These are phyloP conservation scores for Mustela lutreola DNA, from an alignment of 2,113 vertebrate species.

Conservation along the genomic window DNA sequence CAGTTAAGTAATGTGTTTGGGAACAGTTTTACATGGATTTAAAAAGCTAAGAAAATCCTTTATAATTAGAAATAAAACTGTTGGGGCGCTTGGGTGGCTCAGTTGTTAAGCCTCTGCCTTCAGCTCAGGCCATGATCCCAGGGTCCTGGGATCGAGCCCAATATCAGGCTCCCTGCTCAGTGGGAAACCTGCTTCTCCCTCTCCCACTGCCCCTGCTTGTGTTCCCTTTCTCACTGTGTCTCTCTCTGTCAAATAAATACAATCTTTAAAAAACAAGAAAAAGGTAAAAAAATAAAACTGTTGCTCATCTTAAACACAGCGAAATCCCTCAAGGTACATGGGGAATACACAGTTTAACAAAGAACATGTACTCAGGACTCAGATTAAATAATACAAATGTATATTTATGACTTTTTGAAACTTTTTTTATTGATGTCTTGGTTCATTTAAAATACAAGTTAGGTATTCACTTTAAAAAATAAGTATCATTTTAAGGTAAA, in stretches of 20 bases:
- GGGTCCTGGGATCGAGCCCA: too few relatives aligned
- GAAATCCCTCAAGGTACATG: constrained; percentile 45
- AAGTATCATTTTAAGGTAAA: constrained; percentile 14
- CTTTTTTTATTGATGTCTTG: neutral
- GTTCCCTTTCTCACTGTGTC: too few relatives aligned
- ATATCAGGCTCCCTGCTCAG: too few relatives aligned
- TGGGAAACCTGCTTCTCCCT: too few relatives aligned
- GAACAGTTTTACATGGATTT: constrained; percentile 81
- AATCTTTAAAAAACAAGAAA: constrained; percentile 44
- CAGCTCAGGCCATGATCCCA: too few relatives aligned
- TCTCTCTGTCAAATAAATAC: too few relatives aligned
- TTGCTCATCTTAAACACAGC: constrained; percentile 69
- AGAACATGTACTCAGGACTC: constrained; percentile 46
- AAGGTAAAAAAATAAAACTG: neutral
- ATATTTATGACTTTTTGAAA: neutral
- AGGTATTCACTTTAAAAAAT: neutral
- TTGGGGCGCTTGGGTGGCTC: too few relatives aligned
- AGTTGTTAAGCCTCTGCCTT: too few relatives aligned
- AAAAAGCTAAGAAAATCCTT: constrained; percentile 80
- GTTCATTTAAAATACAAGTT: constrained; percentile 67
- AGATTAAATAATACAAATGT: constrained; percentile 70
- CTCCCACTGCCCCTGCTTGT: too few relatives aligned
- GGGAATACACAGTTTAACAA: constrained; percentile 44
- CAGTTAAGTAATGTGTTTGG: constrained; percentile 85
- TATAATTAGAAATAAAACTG: constrained; percentile 51